Evolutionary conservation across 2,113 vertebrate genomes (phyloP).

Genomic region (Sphaerodactylus townsendi): DNA sequence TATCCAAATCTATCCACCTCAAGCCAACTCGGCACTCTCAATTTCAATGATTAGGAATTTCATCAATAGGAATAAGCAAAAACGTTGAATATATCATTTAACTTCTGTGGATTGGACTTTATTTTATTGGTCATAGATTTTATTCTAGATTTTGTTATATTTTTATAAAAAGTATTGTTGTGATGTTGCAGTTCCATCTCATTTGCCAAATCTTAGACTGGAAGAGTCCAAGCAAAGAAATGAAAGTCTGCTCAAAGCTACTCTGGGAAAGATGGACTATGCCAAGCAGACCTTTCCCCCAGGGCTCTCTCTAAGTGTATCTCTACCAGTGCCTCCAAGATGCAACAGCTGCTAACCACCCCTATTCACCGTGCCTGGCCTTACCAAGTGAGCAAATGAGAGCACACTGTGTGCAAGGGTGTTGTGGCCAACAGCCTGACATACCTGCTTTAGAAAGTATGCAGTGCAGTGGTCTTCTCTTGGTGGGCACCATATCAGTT

Average conservation of each 20-base stretch:
- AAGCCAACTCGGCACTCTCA: not conserved
- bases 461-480: constrained; percentile 64
- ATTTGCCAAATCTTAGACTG: no score
- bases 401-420: constrained; percentile 83
- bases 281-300: no score
- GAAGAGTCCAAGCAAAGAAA: no score
- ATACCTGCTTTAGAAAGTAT: constrained; percentile 86
- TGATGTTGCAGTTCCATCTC: no score
- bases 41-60: not conserved
- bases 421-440: constrained; percentile 74
- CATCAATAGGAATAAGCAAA: not conserved
- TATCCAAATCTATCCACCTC: not conserved
- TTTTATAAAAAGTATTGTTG: no score
- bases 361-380: constrained; percentile 68
- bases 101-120: not conserved
- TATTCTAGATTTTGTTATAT: not conserved
- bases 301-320: constrained; percentile 77
- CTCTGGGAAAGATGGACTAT: no score
- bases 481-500: constrained; percentile 63
- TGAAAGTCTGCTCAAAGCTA: no score
- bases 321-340: constrained; percentile 81
- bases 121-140: not conserved
- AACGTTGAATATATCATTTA: no score
- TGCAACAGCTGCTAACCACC: constrained; percentile 80
- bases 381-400: constrained; percentile 81